Conservation (phyloP, 2,888 invertebrate species). For the Vesta saturnalis region DNA sequence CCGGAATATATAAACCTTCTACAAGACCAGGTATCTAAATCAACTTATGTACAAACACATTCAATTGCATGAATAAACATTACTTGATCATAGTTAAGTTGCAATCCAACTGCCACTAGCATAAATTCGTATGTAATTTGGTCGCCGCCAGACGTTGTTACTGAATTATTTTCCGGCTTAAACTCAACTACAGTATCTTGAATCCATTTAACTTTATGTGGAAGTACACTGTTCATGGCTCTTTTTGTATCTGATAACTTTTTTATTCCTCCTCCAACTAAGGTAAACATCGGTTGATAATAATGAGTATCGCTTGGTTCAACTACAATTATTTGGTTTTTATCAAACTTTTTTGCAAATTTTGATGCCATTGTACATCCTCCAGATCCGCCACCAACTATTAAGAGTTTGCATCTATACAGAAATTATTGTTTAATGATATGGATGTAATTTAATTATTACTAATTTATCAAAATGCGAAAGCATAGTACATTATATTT, state of each 20-base stretch:
- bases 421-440: no score
- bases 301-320: conserved; percentile 89
- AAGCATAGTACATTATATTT: no score
- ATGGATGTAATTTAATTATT: no score
- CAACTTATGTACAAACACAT: conserved; percentile 38
- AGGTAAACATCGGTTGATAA: conserved; percentile 95
- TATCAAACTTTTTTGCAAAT: conserved; percentile 76
- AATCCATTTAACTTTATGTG: conserved; percentile 81
- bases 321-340: conserved; percentile 82
- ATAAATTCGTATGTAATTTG: conserved; percentile 85
- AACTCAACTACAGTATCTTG: conserved; percentile 77
- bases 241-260: conserved; percentile 71
- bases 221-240: conserved; percentile 76
- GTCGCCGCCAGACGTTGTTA: conserved; percentile 75
- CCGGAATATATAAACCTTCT: conserved; percentile 76
- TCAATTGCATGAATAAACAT: no score
- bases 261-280: conserved; percentile 91
- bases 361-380: conserved; percentile 92
- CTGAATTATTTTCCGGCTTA: conserved; percentile 75
- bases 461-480: no score
- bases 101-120: conserved; percentile 84
- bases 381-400: conserved; percentile 94
- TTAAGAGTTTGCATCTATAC: conserved; percentile 86
- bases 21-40: conserved; percentile 90
- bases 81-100: conserved; percentile 82